Evolutionary conservation across 2,888 invertebrate species (phyloP), one percentile per base, ranked within the genome.

Genomic region (Abscondita cerata): DNA sequence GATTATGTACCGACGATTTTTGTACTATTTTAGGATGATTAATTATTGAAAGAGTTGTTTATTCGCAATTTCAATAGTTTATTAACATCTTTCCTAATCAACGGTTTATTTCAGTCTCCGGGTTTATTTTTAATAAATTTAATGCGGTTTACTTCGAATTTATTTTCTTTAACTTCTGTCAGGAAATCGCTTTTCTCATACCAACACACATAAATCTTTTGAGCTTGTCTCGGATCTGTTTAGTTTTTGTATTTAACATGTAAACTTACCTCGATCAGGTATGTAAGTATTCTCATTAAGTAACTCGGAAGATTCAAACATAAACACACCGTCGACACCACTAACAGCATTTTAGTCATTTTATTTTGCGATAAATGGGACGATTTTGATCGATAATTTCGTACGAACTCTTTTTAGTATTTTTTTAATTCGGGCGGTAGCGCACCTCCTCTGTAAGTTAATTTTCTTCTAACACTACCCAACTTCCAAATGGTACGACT

Each of bases 291-390:
- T 59, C 93, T 82, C 80, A 92, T 83, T 52, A 87, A 83, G 79
- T 91, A 92, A 25, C 89, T 89, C 0, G 93, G 93, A 59, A 92
- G 76, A 79, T 93, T 93, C 52, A 94, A 84, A 44, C 88, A 82
- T 8, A 94, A 86, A 78, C 91, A 94, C 0, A 90, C 90, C 0
- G 89, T 86, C 1, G 93, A 93, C 0, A 94, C 92, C 53, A 92
- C 83, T 19, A 95, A 84, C 58, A 95, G 82, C 91, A 93, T 93
- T 74, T 90, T 88, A 34, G 93, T 94, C 64, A 93, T 85, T 73
- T 88, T 88, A 16, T 87, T 83, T 74, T 74, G 69, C 41, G 72
- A 58, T 64, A 70, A 52, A 52, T 52, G 52, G 2, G 8, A 44
- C n/a, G 76, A 70, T 54, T 77, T 72, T 65, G 79, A 57, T 54